Evolutionary conservation across 2,113 vertebrate genomes (phyloP).

Genomic region (Sigmodon hispidus): DNA sequence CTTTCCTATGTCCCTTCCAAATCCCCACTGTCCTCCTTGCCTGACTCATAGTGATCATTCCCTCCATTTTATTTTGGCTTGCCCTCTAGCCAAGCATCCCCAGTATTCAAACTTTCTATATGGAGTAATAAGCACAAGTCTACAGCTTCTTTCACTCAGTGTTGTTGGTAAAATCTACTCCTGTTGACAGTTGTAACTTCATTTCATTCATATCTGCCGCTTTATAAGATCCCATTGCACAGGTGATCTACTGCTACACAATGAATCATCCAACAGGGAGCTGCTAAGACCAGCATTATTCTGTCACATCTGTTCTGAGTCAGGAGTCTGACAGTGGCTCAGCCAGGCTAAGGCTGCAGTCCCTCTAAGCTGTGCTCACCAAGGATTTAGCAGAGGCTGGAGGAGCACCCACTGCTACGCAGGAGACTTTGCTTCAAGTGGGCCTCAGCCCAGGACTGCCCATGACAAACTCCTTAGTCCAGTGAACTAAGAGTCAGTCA

Average conservation of each 20-base stretch:
- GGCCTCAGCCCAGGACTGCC: background rate
- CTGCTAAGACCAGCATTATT: background rate
- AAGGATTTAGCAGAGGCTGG: background rate
- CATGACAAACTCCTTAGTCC: background rate
- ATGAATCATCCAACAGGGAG: background rate
- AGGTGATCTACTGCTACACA: background rate
- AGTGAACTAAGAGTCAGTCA: background rate
- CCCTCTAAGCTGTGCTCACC: background rate
- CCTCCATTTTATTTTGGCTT: background rate
- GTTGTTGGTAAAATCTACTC: slow-evolving; percentile 4
- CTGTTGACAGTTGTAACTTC: background rate
- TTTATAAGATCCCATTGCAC: background rate
- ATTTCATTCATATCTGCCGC: background rate
- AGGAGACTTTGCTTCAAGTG: background rate
- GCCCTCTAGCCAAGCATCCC: background rate
- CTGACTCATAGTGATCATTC: background rate
- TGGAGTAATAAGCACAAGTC: background rate
- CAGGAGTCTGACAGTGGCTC: background rate
- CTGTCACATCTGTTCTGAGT: background rate
- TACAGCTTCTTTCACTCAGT: background rate
- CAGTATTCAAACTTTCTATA: background rate
- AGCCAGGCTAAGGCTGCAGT: background rate
- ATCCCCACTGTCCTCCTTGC: background rate
- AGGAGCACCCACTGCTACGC: background rate
- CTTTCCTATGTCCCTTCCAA: background rate